Base-by-base conservation (phyloP, 2,113 vertebrate species). In the human (Homo sapiens) region DNA sequence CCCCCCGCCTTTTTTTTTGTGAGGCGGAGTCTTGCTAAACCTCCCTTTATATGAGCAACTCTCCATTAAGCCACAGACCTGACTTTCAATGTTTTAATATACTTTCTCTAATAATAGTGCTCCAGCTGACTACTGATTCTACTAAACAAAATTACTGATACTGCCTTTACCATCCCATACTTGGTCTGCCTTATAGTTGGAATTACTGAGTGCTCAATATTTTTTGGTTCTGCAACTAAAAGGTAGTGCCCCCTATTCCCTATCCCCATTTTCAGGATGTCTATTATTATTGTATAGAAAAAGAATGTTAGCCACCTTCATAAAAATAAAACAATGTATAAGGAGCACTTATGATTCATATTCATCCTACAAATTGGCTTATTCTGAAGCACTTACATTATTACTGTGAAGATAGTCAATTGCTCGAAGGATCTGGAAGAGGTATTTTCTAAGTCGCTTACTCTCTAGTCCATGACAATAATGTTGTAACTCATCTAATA, bases 381-480 rank as follows among this genome's bases (percentile, higher is more conserved):
- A 94, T 43, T 93, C 4, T 57, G 20, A 88, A 86, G 52, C 87
- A 98, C 98, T 98, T 97, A 98, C 98, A 32, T 98, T 91, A 76
- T 96, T 98, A 72, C 83, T 97, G 84, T 98, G 98, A 96, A 98
- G 97, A 89, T 97, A 97, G 4, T 98, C 81, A 22, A 98, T 82
- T 57, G 94, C 98, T 95, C 98, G 94, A 81, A 98, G 95, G 82
- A 98, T 98, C 90, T 97, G 97, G 96, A 98, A 99, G 94, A 99
- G 95, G 72, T 98, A 98, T 94, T 98, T 98, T 98, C 98, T 96
- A 97, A 98, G 97, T 45, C 96, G 85, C 97, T 96, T 98, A 90
- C 90, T 98, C 61, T 98, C 97, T 84, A 98, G 25, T 88, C 98
- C 96, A 8, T 97, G 95, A 80, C 97, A 98, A 55, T 97, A 97